Base-by-base conservation (phyloP, 2,888 invertebrate species). In the Pelosia muscerda region DNA sequence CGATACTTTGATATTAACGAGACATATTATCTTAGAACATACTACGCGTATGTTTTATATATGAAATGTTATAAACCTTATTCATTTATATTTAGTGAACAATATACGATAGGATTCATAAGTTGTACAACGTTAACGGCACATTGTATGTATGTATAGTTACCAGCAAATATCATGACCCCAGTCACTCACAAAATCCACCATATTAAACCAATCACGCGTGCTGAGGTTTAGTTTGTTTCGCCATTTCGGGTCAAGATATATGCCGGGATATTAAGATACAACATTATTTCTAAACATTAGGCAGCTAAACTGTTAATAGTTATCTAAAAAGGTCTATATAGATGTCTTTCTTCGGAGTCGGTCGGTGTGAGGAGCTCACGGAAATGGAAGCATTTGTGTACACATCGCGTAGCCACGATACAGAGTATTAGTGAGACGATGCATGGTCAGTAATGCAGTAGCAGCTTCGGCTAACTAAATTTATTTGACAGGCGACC, bases 61-160 rank as follows among this genome's bases (percentile, higher is more conserved):
- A 57, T 28, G 31, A 31, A 57, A 31, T 57, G n/a, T 57, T 57
- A 57, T 31, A 31, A 57, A 57, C n/a, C 57, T 28, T 31, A 56
- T 56, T 56, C 8, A 5, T n/a, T 38, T 15, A n/a, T 28, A 11
- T 19, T 57, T 61, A 25, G 60, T 61, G 23, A 61, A 19, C 38
- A 4, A 42, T 42, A 61, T 42, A 49, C 10, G 42, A 61, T 25
- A 61, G 13, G 42, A 49, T 61, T 42, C n/a, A 61, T 53, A 53
- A 53, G 26, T 62, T 55, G 55, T 25, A 55, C 25, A 31, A 53
- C 26, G 28, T 53, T 49, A 26, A 58, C 58, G 58, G 31, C 58
- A 58, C 58, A 31, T 31, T n/a, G 28, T 57, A n/a, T 31, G 19
- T 31, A 58, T 10, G 25, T 55, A 55, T 15, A 25, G 4, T 55